Percentiles rank a stretch among this genome's conserved stretches.
Conservation (phyloP, 2,797 vertebrate species). For the Lithobates pipiens region DNA sequence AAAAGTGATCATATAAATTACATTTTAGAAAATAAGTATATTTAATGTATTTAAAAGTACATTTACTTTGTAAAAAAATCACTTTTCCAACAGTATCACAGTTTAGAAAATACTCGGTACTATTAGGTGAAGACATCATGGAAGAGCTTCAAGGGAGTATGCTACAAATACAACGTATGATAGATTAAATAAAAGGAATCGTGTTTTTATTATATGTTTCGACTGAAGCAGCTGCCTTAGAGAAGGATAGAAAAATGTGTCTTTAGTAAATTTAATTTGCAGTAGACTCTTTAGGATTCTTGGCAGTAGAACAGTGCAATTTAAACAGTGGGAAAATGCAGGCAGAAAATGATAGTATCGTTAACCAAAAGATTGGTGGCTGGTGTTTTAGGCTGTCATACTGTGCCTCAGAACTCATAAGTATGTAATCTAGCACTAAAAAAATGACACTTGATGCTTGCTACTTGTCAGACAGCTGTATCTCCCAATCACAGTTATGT, state of each 20-base stretch:
- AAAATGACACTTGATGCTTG: conserved; percentile 55
- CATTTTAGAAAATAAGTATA: too few species aligned
- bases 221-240: conserved; percentile 11
- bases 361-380: conserved; percentile 56
- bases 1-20: too few species aligned
- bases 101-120: not conserved
- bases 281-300: conserved; percentile 32
- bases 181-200: conserved; percentile 17
- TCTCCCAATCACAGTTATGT: conserved; percentile 34
- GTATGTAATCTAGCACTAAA: conserved; percentile 58
- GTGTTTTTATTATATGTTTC: conserved; percentile 2
- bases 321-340: conserved; percentile 44
- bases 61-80: not conserved
- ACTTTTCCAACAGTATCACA: not conserved
- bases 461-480: conserved; percentile 48
- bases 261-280: conserved; percentile 36
- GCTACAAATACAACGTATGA: not conserved
- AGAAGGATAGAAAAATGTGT: conserved; percentile 29
- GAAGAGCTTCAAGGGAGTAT: not conserved
- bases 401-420: conserved; percentile 39
- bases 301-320: conserved; percentile 37
- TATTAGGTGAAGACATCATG: not conserved
- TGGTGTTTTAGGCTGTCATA: conserved; percentile 55
- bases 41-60: too few species aligned
- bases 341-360: conserved; percentile 57